phyloP scores from a whole-genome alignment of 23 tunicate species.

The Trididemnum miniatum region DNA sequence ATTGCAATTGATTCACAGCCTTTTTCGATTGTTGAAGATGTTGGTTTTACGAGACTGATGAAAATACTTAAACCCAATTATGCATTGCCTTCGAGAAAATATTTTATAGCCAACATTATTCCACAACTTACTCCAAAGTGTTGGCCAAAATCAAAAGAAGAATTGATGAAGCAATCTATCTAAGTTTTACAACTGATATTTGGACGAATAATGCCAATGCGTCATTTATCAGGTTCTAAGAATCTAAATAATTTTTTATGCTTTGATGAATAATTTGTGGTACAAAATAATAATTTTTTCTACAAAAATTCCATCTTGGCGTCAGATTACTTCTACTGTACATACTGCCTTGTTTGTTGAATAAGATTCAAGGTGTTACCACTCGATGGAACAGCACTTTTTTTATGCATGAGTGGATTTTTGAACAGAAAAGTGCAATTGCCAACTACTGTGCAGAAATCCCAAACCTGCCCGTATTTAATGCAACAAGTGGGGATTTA shows the following conservation, averaged over 20 bases:
- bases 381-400: slow-evolving; percentile 69
- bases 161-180: neutral
- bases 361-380: slow-evolving; percentile 38
- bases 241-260: too few species aligned
- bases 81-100: slow-evolving; percentile 26
- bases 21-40: slow-evolving; percentile 39
- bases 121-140: neutral
- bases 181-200: slow-evolving; percentile 2
- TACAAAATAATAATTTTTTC: too few species aligned
- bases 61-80: slow-evolving; percentile 5
- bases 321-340: too few species aligned
- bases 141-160: neutral
- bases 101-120: neutral
- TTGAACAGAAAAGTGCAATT: slow-evolving; percentile 34
- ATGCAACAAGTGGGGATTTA: slow-evolving; percentile 6
- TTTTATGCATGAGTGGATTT: slow-evolving; percentile 38
- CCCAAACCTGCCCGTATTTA: slow-evolving; percentile 2
- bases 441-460: neutral
- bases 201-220: neutral
- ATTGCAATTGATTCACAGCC: slow-evolving; percentile 54
- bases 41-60: slow-evolving; percentile 43
- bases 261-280: too few species aligned
- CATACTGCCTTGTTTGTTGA: too few species aligned
- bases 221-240: slow-evolving; percentile 4
- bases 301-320: too few species aligned